Evolutionary conservation across 2,888 invertebrate genomes (phyloP), one percentile per base, ranked within the genome.

Genomic region (Pammene fasciana): DNA sequence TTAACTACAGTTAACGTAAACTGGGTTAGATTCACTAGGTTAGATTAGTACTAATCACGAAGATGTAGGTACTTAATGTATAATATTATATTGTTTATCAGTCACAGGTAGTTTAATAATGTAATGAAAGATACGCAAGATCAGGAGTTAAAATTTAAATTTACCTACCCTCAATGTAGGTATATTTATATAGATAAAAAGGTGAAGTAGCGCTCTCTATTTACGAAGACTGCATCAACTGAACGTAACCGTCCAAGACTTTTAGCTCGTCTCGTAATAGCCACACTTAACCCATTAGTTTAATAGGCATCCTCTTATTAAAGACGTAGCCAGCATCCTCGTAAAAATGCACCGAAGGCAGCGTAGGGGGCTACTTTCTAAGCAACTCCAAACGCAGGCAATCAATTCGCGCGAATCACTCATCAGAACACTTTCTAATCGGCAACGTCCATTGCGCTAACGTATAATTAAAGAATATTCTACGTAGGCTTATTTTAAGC

Each of bases 341-440:
- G 82, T 86, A 85, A 86, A 86, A 88, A 86, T 84, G 83, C 85
- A 82, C 75, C 81, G 77, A 78, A 78, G 81, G 78, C 80, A 77
- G 80, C 80, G 80, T 79, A 77, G 81, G 84, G 79, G 83, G 82
- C 89, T 79, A 87, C 92, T 92, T 92, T 91, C 91, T 88, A 89
- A 86, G 84, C 86, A 82, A 83, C 81, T 86, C 86, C 83, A 85
- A 87, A 85, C 84, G 82, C 84, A 82, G 83, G 83, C 87, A 83
- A 90, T 91, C 89, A 89, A 86, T 90, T 86, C 85, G 83, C 87
- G 86, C 84, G 88, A 87, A 87, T 88, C 87, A 87, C 88, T 88
- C 90, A 88, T 87, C 87, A 87, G 85, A 89, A 87, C 87, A 90
- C 92, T 92, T 92, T 92, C 92, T 90, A 90, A 88, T 88, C 86